These are phyloP conservation scores for Pentamera pediparva DNA, from an alignment of 53 echinoderm and acorn worm species.

Conservation along the genomic window DNA sequence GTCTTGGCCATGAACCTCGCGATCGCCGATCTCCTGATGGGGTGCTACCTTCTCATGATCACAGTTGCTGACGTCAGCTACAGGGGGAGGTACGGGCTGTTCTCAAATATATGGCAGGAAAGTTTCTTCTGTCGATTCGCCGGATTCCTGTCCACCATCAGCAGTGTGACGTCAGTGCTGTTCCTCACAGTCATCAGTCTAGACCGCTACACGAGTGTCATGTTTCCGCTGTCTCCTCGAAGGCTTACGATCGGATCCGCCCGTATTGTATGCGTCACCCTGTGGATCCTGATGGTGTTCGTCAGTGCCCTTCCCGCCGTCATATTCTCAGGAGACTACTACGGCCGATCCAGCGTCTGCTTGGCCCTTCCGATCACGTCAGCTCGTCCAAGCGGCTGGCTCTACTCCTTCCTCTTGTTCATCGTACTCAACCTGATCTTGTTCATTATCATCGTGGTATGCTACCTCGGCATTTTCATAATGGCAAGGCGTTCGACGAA, in stretches of 20 bases:
- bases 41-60: constrained; percentile 20
- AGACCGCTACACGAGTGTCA: constrained; percentile 39
- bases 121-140: constrained; percentile 15
- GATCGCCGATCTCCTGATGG: constrained; percentile 27
- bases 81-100: constrained; percentile 12
- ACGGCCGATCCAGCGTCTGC: constrained; percentile 92
- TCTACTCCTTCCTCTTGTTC: constrained; percentile 53
- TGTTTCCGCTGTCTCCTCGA: constrained; percentile 26
- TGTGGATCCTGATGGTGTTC: constrained; percentile 52
- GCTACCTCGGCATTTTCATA: constrained; percentile 75
- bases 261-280: not conserved
- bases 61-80: constrained; percentile 13
- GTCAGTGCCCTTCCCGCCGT: constrained; percentile 64
- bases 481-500: constrained; percentile 60
- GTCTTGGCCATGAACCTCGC: constrained; percentile 24
- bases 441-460: constrained; percentile 58
- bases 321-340: constrained; percentile 66
- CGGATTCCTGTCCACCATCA: constrained; percentile 38
- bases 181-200: constrained; percentile 47
- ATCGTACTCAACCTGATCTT: constrained; percentile 34
- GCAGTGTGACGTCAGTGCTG: constrained; percentile 50
- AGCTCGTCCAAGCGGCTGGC: constrained; percentile 67
- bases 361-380: constrained; percentile 77
- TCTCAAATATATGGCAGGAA: constrained; percentile 11
- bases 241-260: constrained; percentile 33